Base-by-base conservation (phyloP, 2,113 vertebrate genomes). In the Mionectes macconnelli region DNA sequence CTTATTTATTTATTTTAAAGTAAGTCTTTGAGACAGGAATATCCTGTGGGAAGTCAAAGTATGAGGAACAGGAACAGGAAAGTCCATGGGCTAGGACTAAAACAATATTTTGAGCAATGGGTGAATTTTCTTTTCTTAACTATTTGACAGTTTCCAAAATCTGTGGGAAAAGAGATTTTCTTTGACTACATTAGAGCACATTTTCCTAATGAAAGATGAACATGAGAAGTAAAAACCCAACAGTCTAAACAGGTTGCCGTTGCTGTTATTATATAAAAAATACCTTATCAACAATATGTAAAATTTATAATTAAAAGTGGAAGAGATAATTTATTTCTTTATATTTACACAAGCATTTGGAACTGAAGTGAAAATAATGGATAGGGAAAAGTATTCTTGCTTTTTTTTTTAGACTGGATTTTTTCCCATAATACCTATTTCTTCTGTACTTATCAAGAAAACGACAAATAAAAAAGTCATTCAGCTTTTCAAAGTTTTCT, bases 1-100 rank as follows among this genome's bases (percentile, higher is more conserved):
- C 2, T 89, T 78, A 63, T 89, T 94, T 95, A 52, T 86, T 79
- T 93, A 57, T 55, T 93, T 84, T 69, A 57, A 95, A 73, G 14
- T n/a, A 78, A 79, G 21, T 40, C 42, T 95, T 73, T 69, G 39
- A 91, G 50, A 53, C 35, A 74, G 49, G 62, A 92, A 85, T 57
- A 87, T 81, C 40, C 62, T 76, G 37, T 3, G 4, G 85, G 69
- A 86, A 84, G 33, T 67, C 35, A 63, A 33, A n/a, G 28, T 40
- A 62, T 12, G 76, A 80, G 47, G n/a, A 76, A 94, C 35, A 80
- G 47, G n/a, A 76, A 94, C 35, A 91, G 66, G 68, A 56, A 95
- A 79, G 74, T 56, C 21, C 7, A 20, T 33, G n/a, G 28, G 13
- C 31, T 66, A 56, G 18, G 28, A 35, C 40, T 52, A n/a, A 84